phyloP scores from a whole-genome alignment of 2,797 vertebrate genomes.

The Cottoperca gobio region DNA sequence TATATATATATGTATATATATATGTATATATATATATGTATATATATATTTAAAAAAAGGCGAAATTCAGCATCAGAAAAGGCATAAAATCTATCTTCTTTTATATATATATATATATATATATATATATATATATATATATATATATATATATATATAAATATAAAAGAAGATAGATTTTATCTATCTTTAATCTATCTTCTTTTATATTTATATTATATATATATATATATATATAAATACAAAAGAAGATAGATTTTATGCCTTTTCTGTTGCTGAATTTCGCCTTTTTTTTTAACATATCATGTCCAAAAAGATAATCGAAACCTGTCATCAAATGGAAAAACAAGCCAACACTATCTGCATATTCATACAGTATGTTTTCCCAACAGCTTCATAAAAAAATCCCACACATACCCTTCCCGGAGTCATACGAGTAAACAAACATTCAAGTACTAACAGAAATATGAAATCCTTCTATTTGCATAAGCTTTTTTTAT shows the following conservation, averaged over 20 bases:
- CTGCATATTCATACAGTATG: conserved; percentile 48
- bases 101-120: too few relatives aligned
- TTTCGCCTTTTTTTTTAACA: background rate
- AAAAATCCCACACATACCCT: conserved; percentile 28
- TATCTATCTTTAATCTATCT: too few relatives aligned
- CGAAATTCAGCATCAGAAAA: background rate
- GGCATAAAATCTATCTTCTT: background rate
- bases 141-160: too few relatives aligned
- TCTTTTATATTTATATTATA: too few relatives aligned
- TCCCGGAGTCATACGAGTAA: conserved; percentile 43
- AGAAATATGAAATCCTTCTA: conserved; percentile 56
- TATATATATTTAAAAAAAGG: too few relatives aligned
- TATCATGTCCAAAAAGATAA: background rate
- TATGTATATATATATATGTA: too few relatives aligned
- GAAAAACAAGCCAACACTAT: conserved; percentile 30
- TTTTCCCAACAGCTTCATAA: conserved; percentile 40
- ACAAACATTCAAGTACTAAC: conserved; percentile 56
- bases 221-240: too few relatives aligned
- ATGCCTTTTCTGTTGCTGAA: background rate
- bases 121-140: too few relatives aligned
- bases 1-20: too few relatives aligned
- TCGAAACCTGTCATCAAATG: conserved; percentile 28
- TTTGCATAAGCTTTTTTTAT: conserved; percentile 72
- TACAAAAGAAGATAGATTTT: background rate
- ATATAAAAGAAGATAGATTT: too few relatives aligned